Evolutionary conservation across 2,113 vertebrate genomes (phyloP), one percentile per base, ranked within the genome.

Genomic region (Euleptes europaea): DNA sequence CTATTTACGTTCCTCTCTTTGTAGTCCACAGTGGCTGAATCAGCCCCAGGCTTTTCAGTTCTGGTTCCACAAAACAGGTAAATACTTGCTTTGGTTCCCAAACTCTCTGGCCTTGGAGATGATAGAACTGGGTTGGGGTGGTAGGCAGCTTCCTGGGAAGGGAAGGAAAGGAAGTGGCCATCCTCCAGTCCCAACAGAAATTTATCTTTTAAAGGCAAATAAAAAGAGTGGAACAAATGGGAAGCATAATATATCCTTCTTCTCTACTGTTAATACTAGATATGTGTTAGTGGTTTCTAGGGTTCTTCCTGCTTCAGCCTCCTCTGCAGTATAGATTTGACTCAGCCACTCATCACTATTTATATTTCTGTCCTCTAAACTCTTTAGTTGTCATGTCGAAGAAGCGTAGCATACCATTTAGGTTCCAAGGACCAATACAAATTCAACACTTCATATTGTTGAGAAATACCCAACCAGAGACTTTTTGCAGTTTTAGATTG

Each of bases 371-470:
- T 3, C 38, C n/a, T 79, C 82, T 76, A 9, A 78, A 47, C 42
- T 47, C 42, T 21, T 8, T 66, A 74, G 31, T 10, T 80, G 44
- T 82, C 40, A 51, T 94, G 88, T 84, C 3, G 15, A 85, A 87
- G 77, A 66, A 42, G 40, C 26, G 3, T 84, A 84, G 54, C 80
- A 60, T 51, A 28, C 84, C 84, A 2, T 86, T 73, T 88, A 86
- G 81, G 71, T 74, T 69, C 70, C 44, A 81, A 83, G 2, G 74
- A 35, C 57, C 81, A 69, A 5, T 82, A 70, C 76, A 19, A 69
- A 84, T 77, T 23, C 67, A 42, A 33, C 63, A 81, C 9, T 44
- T 2, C 67, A 17, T 66, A 6, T 21, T 79, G 65, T 7, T 80
- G 21, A 78, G 80, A 88, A 66, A 40, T 2, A 70, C 19, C 47